Conservation (phyloP, 2,113 vertebrate species). For the Sigmodon hispidus region DNA sequence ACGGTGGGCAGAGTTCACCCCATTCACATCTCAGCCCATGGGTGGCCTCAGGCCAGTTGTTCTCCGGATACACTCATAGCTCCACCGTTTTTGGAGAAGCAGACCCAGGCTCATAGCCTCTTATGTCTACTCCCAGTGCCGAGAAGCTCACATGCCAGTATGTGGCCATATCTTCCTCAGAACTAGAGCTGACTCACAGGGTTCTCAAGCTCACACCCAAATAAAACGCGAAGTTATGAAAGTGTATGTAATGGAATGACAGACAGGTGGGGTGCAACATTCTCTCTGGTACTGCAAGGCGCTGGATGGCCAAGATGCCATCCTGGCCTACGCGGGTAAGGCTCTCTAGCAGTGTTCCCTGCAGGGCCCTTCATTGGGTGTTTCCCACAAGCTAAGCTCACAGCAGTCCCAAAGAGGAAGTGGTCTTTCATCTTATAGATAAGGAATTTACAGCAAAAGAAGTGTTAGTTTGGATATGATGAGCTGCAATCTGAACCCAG, state of each 20-base stretch:
- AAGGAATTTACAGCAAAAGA: background rate
- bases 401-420: background rate
- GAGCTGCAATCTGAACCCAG: background rate
- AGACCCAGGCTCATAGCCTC: background rate
- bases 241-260: background rate
- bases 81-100: background rate
- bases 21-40: background rate
- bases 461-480: background rate
- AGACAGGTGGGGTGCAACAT: slow-evolving; percentile 12
- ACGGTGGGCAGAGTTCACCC: background rate
- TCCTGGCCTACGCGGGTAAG: background rate
- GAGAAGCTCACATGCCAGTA: background rate
- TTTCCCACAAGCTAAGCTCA: background rate
- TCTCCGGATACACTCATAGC: background rate
- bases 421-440: background rate
- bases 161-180: background rate
- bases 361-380: background rate
- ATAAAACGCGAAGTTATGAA: slow-evolving; percentile 9
- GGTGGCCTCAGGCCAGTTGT: background rate
- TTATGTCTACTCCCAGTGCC: background rate
- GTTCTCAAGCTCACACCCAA: background rate
- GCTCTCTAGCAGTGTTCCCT: background rate
- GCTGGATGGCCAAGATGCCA: background rate
- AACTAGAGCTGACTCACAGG: background rate
- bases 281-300: background rate